A percentile compares a stretch with the other conserved stretches of the same genome.
phyloP scores from a whole-genome alignment of 1,140 invertebrate genomes.

The Papilio polyxenes region DNA sequence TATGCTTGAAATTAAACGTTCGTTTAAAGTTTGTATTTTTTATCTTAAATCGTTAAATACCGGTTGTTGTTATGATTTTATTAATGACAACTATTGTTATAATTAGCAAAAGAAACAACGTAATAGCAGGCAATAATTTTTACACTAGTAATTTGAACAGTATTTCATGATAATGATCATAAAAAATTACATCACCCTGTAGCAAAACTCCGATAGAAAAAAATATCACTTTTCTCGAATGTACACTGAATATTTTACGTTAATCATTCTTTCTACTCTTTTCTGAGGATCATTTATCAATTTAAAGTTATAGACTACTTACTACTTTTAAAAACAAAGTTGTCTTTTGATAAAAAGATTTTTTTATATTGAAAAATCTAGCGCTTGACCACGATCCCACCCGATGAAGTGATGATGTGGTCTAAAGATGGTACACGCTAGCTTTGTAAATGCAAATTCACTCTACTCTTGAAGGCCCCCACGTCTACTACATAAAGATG shows the following conservation, averaged over 20 bases:
- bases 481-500: no score
- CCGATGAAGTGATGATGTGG: no score
- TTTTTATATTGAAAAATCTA: no score
- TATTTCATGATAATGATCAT: background rate
- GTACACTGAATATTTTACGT: no score
- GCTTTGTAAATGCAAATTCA: no score
- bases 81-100: conserved; percentile 8
- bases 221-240: background rate
- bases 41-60: background rate
- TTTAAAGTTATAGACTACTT: background rate
- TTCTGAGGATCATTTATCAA: no score
- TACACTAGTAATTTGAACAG: conserved; percentile 3
- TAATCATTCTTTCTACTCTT: no score
- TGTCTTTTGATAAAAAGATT: background rate
- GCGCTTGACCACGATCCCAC: no score
- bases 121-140: background rate
- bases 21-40: background rate
- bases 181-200: background rate
- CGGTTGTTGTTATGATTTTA: background rate
- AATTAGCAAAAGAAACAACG: background rate
- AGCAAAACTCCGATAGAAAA: background rate
- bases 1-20: background rate
- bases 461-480: no score
- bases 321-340: background rate
- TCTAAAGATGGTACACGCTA: no score